Percentiles rank a stretch among this genome's conserved stretches.
These are phyloP conservation scores for Micromesistius poutassou DNA, from an alignment of 2,797 vertebrate genomes.

Conservation along the genomic window DNA sequence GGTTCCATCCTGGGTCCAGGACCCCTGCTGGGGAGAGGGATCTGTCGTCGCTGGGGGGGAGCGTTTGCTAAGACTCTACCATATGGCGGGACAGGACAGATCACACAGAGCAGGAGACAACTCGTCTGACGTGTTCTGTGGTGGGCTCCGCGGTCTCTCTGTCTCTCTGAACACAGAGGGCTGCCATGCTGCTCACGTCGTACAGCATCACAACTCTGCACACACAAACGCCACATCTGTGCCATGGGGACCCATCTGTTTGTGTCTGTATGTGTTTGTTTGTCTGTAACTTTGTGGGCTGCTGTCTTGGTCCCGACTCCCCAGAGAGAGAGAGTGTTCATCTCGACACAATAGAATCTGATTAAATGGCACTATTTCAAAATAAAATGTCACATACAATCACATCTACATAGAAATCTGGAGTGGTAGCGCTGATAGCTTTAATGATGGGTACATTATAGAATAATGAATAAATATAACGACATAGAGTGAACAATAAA, in stretches of 20 bases:
- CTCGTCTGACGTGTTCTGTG: not conserved
- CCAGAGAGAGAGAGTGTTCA: too few species aligned
- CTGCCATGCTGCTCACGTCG: not conserved
- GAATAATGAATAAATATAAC: not conserved
- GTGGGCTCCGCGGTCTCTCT: not conserved
- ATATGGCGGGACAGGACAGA: conserved; percentile 30
- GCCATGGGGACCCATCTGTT: not conserved
- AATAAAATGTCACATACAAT: too few species aligned
- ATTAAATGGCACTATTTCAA: not conserved
- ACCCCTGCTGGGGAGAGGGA: conserved; percentile 24
- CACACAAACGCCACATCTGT: not conserved
- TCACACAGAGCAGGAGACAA: conserved; percentile 20
- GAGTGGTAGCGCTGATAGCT: not conserved
- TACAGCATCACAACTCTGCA: not conserved
- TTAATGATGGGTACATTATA: not conserved
- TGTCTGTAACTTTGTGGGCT: not conserved
- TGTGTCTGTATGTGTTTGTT: not conserved
- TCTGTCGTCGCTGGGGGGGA: not conserved
- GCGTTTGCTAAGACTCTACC: conserved; percentile 39
- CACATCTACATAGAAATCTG: not conserved
- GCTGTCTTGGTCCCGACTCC: too few species aligned
- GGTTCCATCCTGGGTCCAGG: not conserved
- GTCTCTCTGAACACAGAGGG: not conserved
- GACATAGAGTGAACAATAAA: not conserved
- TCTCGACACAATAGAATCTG: not conserved